Conservation (phyloP, 2,888 invertebrate species). For the Heliconius erato region DNA sequence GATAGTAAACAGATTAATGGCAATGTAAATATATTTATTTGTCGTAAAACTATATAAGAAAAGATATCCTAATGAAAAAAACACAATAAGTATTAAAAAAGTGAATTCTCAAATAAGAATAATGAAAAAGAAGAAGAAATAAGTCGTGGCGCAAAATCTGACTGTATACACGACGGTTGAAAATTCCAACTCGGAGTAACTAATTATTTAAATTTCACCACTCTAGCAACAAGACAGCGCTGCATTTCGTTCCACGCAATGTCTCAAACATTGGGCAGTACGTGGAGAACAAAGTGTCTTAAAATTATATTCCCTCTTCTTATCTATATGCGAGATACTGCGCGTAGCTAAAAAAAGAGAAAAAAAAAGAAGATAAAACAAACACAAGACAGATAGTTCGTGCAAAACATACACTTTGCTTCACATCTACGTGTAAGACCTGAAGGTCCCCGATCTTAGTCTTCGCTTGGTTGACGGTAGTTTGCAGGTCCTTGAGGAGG, state of each 20-base stretch:
- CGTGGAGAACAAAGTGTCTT: too few species aligned
- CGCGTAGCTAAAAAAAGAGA: conserved; percentile 14
- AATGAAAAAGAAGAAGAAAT: conserved; percentile 10
- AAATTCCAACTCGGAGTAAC: not conserved
- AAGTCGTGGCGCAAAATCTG: not conserved
- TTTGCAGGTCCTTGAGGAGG: conserved; percentile 84
- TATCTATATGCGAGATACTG: not conserved
- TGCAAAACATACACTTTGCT: conserved; percentile 80
- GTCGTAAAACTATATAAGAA: not conserved
- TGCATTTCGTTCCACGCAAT: too few species aligned
- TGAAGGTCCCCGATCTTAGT: conserved; percentile 88
- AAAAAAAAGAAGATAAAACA: conserved; percentile 43
- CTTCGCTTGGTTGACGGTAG: conserved; percentile 86
- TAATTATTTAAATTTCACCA: too few species aligned
- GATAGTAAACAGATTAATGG: not conserved
- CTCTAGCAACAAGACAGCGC: too few species aligned
- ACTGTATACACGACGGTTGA: not conserved
- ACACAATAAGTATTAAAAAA: not conserved
- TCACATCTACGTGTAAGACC: conserved; percentile 80
- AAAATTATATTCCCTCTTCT: too few species aligned
- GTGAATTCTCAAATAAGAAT: not conserved
- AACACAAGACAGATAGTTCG: conserved; percentile 64
- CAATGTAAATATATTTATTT: not conserved
- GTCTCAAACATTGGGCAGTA: too few species aligned
- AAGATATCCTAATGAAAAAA: not conserved